Conservation (phyloP, 2,113 vertebrate species). For the Anser brachyrhynchus region DNA sequence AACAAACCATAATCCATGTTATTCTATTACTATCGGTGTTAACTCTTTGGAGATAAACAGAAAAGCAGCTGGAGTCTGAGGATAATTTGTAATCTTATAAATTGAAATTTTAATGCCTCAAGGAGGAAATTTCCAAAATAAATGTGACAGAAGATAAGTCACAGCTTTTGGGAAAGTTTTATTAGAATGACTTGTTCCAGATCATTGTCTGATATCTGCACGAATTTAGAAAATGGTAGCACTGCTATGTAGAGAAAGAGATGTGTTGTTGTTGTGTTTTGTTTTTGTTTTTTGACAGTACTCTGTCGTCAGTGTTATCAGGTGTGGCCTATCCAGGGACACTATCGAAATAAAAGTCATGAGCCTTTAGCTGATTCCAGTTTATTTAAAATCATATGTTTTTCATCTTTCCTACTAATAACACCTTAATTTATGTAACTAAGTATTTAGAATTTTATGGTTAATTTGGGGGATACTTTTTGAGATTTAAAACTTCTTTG, state of each 20-base stretch:
- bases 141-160: constrained; percentile 64
- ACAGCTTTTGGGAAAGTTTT: constrained; percentile 64
- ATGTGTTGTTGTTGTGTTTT: not conserved
- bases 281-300: not conserved
- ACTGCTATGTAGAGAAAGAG: not conserved
- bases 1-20: constrained; percentile 62
- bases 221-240: constrained; percentile 38
- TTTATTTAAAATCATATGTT: not conserved
- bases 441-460: not conserved
- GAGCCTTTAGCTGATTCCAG: not conserved
- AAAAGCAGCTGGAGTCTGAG: constrained; percentile 64
- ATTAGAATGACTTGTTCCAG: constrained; percentile 61
- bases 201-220: constrained; percentile 25
- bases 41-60: constrained; percentile 61
- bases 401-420: not conserved
- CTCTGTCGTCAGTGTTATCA: not conserved
- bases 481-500: not conserved
- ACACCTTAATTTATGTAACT: not conserved
- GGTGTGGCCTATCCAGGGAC: not conserved
- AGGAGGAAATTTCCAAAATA: constrained; percentile 65
- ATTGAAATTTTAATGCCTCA: constrained; percentile 71
- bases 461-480: accelerated
- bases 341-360: not conserved
- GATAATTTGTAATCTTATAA: constrained; percentile 62
- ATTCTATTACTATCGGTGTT: constrained; percentile 27